A percentile compares a stretch with the other conserved stretches of the same genome.
These are phyloP conservation scores for Drosophila nigricruria DNA, from an alignment of 2,888 invertebrate genomes.

Conservation along the genomic window DNA sequence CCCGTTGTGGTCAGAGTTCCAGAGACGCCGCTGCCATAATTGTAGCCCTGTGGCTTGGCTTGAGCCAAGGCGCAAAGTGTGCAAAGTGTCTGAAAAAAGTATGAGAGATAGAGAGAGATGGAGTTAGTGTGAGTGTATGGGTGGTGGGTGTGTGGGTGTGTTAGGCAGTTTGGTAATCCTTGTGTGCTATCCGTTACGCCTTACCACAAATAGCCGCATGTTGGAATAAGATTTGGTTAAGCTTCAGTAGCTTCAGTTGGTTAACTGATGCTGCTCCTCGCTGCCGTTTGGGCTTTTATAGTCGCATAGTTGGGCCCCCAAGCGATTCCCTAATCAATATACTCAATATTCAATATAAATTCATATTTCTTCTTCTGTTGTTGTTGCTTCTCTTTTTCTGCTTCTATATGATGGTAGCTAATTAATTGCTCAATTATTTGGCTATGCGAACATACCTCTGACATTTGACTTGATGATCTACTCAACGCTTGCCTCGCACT, in stretches of 20 bases:
- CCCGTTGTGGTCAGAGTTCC: constrained; percentile 48
- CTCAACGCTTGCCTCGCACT: constrained; percentile 13
- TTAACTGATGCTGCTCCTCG: constrained; percentile 73
- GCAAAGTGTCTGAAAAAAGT: constrained; percentile 63
- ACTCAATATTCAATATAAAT: constrained; percentile 36
- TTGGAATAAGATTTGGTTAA: constrained; percentile 47
- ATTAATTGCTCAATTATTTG: constrained; percentile 81
- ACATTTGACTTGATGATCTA: constrained; percentile 68
- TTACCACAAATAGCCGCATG: constrained; percentile 82
- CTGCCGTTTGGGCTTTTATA: constrained; percentile 73
- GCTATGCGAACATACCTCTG: constrained; percentile 72
- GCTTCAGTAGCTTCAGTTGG: constrained; percentile 54
- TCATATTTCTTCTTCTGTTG: constrained; percentile 33
- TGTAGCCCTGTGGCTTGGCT: constrained; percentile 81
- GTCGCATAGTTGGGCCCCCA: constrained; percentile 45
- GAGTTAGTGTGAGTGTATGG: not conserved
- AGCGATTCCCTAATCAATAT: constrained; percentile 52
- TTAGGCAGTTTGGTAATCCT: constrained; percentile 34
- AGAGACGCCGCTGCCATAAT: constrained; percentile 76
- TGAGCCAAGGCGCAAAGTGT: constrained; percentile 61
- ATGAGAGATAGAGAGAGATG: not conserved
- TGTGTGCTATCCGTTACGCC: constrained; percentile 15
- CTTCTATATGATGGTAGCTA: constrained; percentile 65
- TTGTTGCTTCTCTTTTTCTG: constrained; percentile 25
- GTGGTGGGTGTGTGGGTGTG: not conserved